Conservation (phyloP, 2,797 vertebrate species). For the Hydrolagus colliei region DNA sequence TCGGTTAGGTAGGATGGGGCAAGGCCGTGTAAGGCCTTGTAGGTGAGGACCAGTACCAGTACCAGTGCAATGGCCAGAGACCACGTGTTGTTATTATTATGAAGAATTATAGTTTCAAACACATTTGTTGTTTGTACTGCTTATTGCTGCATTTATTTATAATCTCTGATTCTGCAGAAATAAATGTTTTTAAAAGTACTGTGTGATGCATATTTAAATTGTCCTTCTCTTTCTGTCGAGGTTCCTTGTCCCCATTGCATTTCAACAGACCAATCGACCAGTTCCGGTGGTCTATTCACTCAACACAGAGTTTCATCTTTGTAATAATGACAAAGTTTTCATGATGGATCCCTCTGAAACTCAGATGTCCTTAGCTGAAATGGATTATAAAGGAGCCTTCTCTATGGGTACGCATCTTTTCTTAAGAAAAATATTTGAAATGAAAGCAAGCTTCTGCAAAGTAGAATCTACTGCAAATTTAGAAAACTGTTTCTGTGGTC, state of each 20-base stretch:
- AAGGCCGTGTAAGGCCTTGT: no score
- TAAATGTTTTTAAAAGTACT: background rate
- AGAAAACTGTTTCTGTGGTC: background rate
- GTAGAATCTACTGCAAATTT: background rate
- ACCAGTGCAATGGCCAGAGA: background rate
- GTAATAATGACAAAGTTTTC: conserved; percentile 94
- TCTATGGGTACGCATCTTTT: conserved; percentile 73
- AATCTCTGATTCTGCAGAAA: background rate
- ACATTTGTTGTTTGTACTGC: background rate
- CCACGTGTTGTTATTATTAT: no score
- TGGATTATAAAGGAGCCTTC: conserved; percentile 97
- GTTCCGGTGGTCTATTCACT: conserved; percentile 92
- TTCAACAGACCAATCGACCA: conserved; percentile 94
- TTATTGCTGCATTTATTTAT: background rate
- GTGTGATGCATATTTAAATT: background rate
- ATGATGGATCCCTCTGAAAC: conserved; percentile 77
- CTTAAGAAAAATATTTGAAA: background rate
- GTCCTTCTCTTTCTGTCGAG: conserved; percentile 46
- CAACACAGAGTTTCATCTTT: conserved; percentile 94
- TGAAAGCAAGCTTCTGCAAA: background rate
- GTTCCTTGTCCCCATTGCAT: conserved; percentile 90
- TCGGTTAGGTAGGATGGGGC: no score
- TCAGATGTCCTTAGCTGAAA: conserved; percentile 83
- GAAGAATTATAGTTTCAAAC: background rate
- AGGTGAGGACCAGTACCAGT: no score